Conservation (phyloP, 2,113 vertebrate genomes). For the Pleuronectes platessa region DNA sequence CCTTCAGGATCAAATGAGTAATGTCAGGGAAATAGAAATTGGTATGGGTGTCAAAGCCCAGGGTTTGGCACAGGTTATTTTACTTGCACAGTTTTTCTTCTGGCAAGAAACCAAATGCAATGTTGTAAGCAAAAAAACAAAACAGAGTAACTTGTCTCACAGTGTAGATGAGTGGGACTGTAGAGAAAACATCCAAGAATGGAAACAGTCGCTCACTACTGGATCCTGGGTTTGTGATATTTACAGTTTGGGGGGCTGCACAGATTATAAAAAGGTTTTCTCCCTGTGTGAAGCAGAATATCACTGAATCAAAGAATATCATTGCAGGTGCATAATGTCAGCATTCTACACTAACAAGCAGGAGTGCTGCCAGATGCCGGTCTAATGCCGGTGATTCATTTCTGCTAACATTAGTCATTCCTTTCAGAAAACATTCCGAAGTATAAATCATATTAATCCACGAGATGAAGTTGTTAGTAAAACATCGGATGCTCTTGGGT, state of each 20-base stretch:
- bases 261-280: neutral
- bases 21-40: neutral
- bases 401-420: neutral
- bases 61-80: neutral
- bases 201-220: neutral
- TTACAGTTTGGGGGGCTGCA: neutral
- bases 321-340: neutral
- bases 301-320: too few relatives aligned
- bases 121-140: neutral
- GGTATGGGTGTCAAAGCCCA: neutral
- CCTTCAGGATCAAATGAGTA: neutral
- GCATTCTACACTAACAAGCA: neutral
- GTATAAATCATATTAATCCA: neutral
- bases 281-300: neutral
- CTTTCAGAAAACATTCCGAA: too few relatives aligned
- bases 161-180: neutral
- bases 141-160: neutral
- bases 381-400: neutral
- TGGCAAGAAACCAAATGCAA: neutral
- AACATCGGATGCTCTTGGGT: neutral
- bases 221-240: neutral
- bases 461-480: neutral
- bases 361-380: neutral
- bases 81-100: neutral
- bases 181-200: neutral